A percentile compares a stretch with the other conserved stretches of the same genome.
Conservation (phyloP, 2,113 vertebrate genomes). For the Daphoenositta chrysoptera region DNA sequence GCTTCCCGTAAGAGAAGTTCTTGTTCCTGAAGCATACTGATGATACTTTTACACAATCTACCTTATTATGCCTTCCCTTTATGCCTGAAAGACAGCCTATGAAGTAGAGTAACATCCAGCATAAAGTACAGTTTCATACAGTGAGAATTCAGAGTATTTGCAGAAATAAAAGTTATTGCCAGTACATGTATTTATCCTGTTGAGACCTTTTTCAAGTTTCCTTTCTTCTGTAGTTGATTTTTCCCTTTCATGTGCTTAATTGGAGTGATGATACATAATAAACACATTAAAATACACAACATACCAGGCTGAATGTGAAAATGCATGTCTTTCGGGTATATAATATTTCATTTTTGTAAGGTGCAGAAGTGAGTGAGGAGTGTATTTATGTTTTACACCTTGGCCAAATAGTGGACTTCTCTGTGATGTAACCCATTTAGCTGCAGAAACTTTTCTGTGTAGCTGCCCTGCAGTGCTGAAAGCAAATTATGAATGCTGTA, state of each 20-base stretch:
- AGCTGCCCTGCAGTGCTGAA: slow-evolving; percentile 71
- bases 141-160: slow-evolving; percentile 22
- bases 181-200: background rate
- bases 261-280: background rate
- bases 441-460: slow-evolving; percentile 74
- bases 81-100: background rate
- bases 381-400: slow-evolving; percentile 71
- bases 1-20: background rate
- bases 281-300: background rate
- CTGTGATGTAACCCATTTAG: slow-evolving; percentile 76
- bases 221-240: background rate
- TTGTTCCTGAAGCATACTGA: background rate
- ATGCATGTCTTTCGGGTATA: background rate
- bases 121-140: background rate
- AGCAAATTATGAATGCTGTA: slow-evolving; percentile 79
- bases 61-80: background rate
- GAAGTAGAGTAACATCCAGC: background rate
- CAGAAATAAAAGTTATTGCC: background rate
- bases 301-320: background rate
- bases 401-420: slow-evolving; percentile 69
- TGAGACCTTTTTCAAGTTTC: background rate
- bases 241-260: background rate
- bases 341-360: slow-evolving; percentile 51
- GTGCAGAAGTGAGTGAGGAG: slow-evolving; percentile 42
- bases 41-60: background rate